Base-by-base conservation (phyloP, 2,888 invertebrate species). In the Trimorus sp. region DNA sequence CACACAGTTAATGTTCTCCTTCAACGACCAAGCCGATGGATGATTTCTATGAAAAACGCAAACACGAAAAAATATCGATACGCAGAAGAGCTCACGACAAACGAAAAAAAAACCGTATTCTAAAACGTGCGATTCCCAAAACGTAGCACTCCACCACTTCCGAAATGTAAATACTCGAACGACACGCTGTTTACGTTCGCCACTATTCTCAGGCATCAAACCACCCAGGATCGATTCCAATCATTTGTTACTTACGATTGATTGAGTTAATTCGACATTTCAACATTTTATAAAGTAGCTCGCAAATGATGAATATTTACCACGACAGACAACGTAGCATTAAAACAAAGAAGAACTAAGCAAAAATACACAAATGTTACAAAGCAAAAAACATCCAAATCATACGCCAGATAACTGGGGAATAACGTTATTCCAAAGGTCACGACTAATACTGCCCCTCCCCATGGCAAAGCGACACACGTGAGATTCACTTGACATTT, bases 221-320 rank as follows among this genome's bases (percentile, higher is more conserved):
- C 26, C 45, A 53, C 26, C 56, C 15, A 58, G 56, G 36, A 37
- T 54, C 40, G 45, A 69, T 69, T 77, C 36, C 56, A 42, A 49
- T 77, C 56, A 49, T 77, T 77, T 65, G 77, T 77, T 70, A 77
- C 54, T 77, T 58, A 70, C 56, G 51, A 77, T 76, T 77, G 58
- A 77, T 74, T 68, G 54, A 68, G 54, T 76, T 76, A 62, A 75
- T 76, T 68, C 68, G 68, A 77, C 68, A 79, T 79, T 76, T 58
- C 54, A 75, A 70, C 81, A 79, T 76, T 76, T 76, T 76, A 76
- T 65, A 79, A 79, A 40, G 81, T 83, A 79, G 81, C 54, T 66
- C 63, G 73, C 68, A 68, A 83, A 66, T 70, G 71, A 26, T n/a
- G n/a, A n/a, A n/a, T 73, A 81, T 81, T 81, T 75, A 78, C 70